Base-by-base conservation (phyloP, 2,113 vertebrate genomes). In the Gadus macrocephalus region DNA sequence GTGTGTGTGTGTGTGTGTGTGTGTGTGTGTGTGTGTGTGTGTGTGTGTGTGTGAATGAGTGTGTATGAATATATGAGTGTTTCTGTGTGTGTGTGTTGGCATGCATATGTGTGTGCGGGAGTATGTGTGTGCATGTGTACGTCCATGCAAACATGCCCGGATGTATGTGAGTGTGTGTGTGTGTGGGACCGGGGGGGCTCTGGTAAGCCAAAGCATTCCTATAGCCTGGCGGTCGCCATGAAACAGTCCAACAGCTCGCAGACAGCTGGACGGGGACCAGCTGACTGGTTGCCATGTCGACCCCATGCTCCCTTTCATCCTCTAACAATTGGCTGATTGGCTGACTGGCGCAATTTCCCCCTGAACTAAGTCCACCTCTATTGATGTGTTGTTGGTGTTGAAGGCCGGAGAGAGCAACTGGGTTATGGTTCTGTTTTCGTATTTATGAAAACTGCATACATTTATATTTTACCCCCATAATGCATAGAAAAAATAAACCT, bases 271-370 rank as follows among this genome's bases (percentile, higher is more conserved):
- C 67, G 64, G 53, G 69, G 78, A 89, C 79, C 86, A 85, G 84
- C 85, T 84, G 81, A 89, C 81, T 19, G n/a, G 86, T 89, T 87
- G 78, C 88, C 69, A 86, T 88, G 89, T 69, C 75, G 88, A 86
- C 70, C 35, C 76, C 17, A 80, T 79, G 83, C 80, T 70, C 74
- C 83, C 78, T 83, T 88, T 84, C 67, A 81, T 73, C 66, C 72
- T 53, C 25, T 68, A 80, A 81, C 81, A 83, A 84, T 82, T 70
- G 75, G 75, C 53, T 49, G 42, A 61, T 59, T 66, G 78, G 83
- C 65, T 74, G 70, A 74, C 71, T 75, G 42, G 42, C 42, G 8
- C 78, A 27, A 81, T 76, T 53, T 74, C 84, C 31, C 77, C 71
- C 72, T 81, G 81, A 81, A 76, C 76, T 64, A 64, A 71, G 2